phyloP scores from a whole-genome alignment of 1,140 invertebrate species.

The Amyelois transitella region DNA sequence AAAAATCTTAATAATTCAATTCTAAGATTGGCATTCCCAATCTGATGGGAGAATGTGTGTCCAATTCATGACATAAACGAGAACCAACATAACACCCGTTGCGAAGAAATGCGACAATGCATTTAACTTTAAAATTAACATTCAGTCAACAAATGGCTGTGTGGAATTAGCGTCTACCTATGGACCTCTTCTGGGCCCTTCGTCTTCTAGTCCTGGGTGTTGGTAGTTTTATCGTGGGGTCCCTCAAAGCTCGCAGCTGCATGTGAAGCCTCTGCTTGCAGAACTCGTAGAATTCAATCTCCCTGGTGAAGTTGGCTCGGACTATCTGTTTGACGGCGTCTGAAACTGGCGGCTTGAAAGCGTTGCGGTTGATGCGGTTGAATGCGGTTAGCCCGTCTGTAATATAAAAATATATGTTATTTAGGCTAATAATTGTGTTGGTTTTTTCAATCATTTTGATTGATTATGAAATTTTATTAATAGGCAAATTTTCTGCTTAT shows the following conservation, averaged over 20 bases:
- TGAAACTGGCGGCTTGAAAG: slow-evolving; percentile 90
- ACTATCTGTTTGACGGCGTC: slow-evolving; percentile 91
- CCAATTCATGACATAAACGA: no score
- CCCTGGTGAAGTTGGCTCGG: slow-evolving; percentile 88
- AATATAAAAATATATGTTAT: slow-evolving; percentile 13
- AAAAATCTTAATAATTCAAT: no score
- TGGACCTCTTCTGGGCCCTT: neutral
- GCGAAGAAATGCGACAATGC: no score
- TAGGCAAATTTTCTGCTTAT: no score
- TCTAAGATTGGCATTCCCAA: no score
- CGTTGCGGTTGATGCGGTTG: slow-evolving; percentile 88
- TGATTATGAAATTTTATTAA: no score
- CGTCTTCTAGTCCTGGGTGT: slow-evolving; percentile 15
- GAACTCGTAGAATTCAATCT: slow-evolving; percentile 95
- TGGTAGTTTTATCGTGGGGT: slow-evolving; percentile 51
- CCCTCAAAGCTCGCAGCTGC: slow-evolving; percentile 83
- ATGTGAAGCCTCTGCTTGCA: slow-evolving; percentile 88
- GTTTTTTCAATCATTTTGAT: no score
- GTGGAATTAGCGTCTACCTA: neutral
- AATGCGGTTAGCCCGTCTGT: slow-evolving; percentile 84
- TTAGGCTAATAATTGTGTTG: no score
- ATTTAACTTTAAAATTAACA: no score
- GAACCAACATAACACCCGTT: no score
- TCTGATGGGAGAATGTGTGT: no score
- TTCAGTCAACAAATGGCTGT: no score